Evolutionary conservation across 2,888 invertebrate species (phyloP).

Genomic region (Habrosyne pyritoides): DNA sequence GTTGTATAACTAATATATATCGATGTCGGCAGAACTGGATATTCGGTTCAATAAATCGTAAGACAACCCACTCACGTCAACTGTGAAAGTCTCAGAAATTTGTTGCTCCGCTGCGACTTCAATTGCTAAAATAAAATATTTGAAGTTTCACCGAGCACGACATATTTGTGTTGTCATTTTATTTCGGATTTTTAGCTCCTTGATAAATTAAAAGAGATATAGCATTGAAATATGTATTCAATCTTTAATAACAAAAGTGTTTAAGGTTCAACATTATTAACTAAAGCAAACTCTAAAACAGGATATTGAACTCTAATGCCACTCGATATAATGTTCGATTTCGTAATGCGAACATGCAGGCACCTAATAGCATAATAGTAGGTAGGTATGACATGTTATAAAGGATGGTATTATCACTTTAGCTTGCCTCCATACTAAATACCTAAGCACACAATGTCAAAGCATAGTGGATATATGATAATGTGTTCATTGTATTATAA

Average conservation of each 20-base stretch:
- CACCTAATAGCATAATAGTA: not conserved
- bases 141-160: not conserved
- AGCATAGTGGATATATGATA: not conserved
- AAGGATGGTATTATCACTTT: not conserved
- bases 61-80: slow-evolving; percentile 5
- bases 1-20: not conserved
- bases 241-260: not conserved
- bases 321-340: not conserved
- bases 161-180: not conserved
- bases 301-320: no score
- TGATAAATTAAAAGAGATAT: not conserved
- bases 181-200: not conserved
- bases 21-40: not conserved
- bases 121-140: slow-evolving; percentile 6
- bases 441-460: not conserved
- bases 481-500: not conserved
- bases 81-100: slow-evolving; percentile 6
- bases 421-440: not conserved
- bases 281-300: no score
- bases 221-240: not conserved
- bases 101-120: slow-evolving; percentile 1
- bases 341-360: not conserved
- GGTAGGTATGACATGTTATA: no score
- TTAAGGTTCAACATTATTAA: not conserved
- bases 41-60: slow-evolving; percentile 6